Conservation (phyloP, 1,140 invertebrate species). For the Tetramorium simillimum region DNA sequence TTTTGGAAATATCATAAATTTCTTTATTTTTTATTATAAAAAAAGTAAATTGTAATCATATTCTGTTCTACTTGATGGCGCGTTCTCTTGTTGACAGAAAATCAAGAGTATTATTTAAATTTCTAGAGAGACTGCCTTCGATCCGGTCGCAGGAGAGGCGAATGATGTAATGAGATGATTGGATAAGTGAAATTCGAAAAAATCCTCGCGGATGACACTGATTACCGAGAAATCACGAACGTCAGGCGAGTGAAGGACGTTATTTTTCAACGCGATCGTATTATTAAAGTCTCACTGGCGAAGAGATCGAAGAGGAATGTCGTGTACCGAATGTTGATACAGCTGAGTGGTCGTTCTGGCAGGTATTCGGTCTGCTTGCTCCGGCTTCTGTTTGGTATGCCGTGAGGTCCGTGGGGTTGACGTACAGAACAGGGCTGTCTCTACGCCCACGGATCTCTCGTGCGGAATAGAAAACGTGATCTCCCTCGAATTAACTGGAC, state of each 20-base stretch:
- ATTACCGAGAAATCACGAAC: conserved; percentile 41
- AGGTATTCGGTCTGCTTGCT: conserved; percentile 78
- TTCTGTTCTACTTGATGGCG: background rate
- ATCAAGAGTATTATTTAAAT: background rate
- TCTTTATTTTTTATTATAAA: background rate
- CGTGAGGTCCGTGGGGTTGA: conserved; percentile 65
- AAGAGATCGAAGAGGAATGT: conserved; percentile 84
- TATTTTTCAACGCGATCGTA: conserved; percentile 68
- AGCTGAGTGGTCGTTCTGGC: conserved; percentile 84
- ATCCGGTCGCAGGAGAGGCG: background rate
- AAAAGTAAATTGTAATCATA: background rate
- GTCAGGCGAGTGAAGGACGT: conserved; percentile 42
- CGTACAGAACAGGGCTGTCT: conserved; percentile 44
- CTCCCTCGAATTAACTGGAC: conserved; percentile 18
- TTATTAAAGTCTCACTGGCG: conserved; percentile 72
- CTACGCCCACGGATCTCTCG: conserved; percentile 34
- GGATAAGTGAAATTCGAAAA: conserved; percentile 17
- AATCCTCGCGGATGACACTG: background rate
- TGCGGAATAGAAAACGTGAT: conserved; percentile 33
- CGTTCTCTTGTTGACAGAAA: background rate
- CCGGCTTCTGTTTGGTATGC: conserved; percentile 85
- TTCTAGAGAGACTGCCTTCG: background rate
- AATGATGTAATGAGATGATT: background rate
- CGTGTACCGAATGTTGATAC: conserved; percentile 85
- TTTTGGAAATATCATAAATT: conserved; percentile 25